phyloP scores from a whole-genome alignment of 2,797 vertebrate species.

The Enoplosus armatus region DNA sequence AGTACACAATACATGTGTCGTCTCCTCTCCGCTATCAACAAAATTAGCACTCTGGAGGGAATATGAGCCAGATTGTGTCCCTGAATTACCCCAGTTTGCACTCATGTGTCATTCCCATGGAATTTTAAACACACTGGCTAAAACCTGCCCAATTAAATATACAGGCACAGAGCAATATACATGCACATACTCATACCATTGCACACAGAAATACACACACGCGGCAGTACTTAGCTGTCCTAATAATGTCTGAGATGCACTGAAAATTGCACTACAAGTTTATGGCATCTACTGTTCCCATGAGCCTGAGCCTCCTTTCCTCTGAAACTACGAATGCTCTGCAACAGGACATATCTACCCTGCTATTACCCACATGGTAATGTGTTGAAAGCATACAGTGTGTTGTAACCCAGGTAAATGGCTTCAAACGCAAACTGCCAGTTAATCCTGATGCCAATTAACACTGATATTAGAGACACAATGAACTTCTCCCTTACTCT shows the following conservation, averaged over 20 bases:
- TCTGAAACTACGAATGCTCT: constrained; percentile 22
- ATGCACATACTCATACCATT: constrained; percentile 39
- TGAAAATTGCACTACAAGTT: constrained; percentile 40
- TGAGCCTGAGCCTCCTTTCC: constrained; percentile 35
- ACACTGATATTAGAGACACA: constrained; percentile 1
- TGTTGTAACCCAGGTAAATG: constrained; percentile 2
- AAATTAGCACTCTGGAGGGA: constrained; percentile 58
- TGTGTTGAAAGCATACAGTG: neutral
- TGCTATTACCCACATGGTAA: constrained; percentile 8
- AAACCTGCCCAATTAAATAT: constrained; percentile 77
- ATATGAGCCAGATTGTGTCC: constrained; percentile 69
- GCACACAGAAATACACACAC: constrained; percentile 44
- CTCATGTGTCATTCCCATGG: constrained; percentile 75
- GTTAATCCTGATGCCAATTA: constrained; percentile 5
- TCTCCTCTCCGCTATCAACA: constrained; percentile 47
- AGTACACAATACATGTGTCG: constrained; percentile 11
- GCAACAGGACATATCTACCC: constrained; percentile 27
- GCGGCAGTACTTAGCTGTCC: constrained; percentile 55
- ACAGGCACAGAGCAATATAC: constrained; percentile 57
- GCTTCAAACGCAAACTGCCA: constrained; percentile 4
- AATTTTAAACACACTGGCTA: constrained; percentile 80
- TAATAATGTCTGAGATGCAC: constrained; percentile 51
- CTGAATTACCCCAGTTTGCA: constrained; percentile 72
- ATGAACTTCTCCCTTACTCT: neutral
- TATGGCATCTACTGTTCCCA: constrained; percentile 44